Evolutionary conservation across 2,888 invertebrate genomes (phyloP).

Genomic region (Leptopilina myrica): DNA sequence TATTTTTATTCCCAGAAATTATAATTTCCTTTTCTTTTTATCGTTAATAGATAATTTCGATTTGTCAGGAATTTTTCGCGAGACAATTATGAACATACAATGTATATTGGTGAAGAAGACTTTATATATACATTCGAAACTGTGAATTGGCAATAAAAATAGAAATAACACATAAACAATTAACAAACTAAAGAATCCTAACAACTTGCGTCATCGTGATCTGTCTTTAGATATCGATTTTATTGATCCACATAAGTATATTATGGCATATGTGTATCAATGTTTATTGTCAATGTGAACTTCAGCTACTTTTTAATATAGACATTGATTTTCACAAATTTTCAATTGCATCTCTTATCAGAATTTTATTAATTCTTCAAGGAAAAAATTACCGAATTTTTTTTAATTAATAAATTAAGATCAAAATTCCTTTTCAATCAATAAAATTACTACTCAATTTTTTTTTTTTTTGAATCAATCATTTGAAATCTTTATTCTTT

Average conservation of each 20-base stretch:
- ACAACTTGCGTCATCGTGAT: constrained; percentile 21
- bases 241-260: constrained; percentile 15
- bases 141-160: background rate
- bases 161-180: constrained; percentile 9
- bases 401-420: too few relatives aligned
- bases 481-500: too few relatives aligned
- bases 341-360: background rate
- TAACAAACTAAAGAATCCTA: constrained; percentile 16
- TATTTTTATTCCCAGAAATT: background rate
- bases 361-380: background rate
- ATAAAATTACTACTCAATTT: too few relatives aligned
- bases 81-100: background rate
- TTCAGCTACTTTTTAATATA: background rate
- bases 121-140: background rate
- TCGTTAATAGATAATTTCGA: too few relatives aligned
- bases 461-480: too few relatives aligned
- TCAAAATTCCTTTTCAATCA: too few relatives aligned
- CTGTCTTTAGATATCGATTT: constrained; percentile 33
- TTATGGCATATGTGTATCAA: constrained; percentile 3
- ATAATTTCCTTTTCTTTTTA: too few relatives aligned
- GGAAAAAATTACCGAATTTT: too few relatives aligned
- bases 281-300: constrained; percentile 9
- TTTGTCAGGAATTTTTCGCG: too few relatives aligned
- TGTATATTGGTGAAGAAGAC: background rate
- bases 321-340: constrained; percentile 1